These are phyloP conservation scores for Sakesphorus luctuosus DNA, from an alignment of 2,113 vertebrate species.

Conservation along the genomic window DNA sequence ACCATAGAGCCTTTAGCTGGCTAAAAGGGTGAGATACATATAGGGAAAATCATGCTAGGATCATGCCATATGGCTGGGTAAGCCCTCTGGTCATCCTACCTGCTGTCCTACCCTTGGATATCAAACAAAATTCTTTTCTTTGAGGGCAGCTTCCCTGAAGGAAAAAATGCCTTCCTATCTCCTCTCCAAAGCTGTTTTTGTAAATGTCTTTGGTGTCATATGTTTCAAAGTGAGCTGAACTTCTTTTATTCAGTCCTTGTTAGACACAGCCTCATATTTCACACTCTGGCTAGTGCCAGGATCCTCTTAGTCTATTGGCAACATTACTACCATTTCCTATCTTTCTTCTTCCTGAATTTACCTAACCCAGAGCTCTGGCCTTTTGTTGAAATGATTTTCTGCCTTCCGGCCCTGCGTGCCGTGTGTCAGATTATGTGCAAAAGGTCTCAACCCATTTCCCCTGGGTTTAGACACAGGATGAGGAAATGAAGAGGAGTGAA, in stretches of 20 bases:
- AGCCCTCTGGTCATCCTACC: not conserved
- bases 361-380: constrained; percentile 71
- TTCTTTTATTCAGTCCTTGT: constrained; percentile 65
- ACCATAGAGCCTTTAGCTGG: not conserved
- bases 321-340: constrained; percentile 78
- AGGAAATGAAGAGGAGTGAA: constrained; percentile 80
- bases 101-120: not conserved
- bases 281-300: constrained; percentile 48
- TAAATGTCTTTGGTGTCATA: constrained; percentile 53
- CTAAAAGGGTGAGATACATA: not conserved
- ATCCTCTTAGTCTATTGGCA: constrained; percentile 67
- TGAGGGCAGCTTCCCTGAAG: constrained; percentile 22
- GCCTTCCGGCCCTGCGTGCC: constrained; percentile 76
- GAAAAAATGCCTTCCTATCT: constrained; percentile 15
- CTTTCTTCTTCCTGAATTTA: constrained; percentile 80
- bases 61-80: not conserved
- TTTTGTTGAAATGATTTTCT: constrained; percentile 81
- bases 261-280: constrained; percentile 75
- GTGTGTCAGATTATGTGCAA: constrained; percentile 81
- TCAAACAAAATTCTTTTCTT: not conserved
- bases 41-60: not conserved
- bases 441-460: constrained; percentile 78
- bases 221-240: constrained; percentile 54
- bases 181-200: constrained; percentile 14
- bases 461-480: constrained; percentile 80